Base-by-base conservation (phyloP, 2,888 invertebrate genomes). In the Sinelater perroti region DNA sequence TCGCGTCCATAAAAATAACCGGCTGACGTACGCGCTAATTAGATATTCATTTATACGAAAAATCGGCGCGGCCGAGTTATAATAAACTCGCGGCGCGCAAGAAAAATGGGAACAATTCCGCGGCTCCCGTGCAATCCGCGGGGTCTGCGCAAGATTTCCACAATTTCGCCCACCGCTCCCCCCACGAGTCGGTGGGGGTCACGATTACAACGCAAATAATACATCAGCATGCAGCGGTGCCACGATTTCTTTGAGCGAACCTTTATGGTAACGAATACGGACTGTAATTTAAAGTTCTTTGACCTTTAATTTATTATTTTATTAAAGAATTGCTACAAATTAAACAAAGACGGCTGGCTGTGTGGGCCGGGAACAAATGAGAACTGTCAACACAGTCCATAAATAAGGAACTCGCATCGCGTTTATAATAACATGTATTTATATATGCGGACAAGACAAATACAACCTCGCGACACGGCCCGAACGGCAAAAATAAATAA, bases 331-430 rank as follows among this genome's bases (percentile, higher is more conserved):
- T 72, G 71, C 71, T 72, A 73, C 75, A 75, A 73, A 73, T 75
- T 74, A 74, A 75, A 75, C 70, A 74, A 72, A 74, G 73, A 72
- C 71, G 68, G 72, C 69, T 70, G 72, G 72, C 61, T 75, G 76
- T 76, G 75, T 75, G 74, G 76, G 76, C 73, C 69, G 75, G 59
- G 74, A 74, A 77, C 77, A 77, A 77, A 78, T 77, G 77, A 75
- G 75, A 75, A 74, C 72, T 75, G 78, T 78, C 78, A 78, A 78
- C 75, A 74, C 74, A 75, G 74, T 75, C 76, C 78, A 77, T 78
- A 78, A 78, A 78, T 77, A 77, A 75, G 72, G 74, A 74, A 72
- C 72, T 72, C 69, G 69, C 71, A 70, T 70, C 70, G 70, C 60
- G 69, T 71, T 72, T 73, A 73, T 75, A 75, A 75, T 75, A 76